Conservation (phyloP, 2,888 invertebrate species). For the Morpho deidamia region DNA sequence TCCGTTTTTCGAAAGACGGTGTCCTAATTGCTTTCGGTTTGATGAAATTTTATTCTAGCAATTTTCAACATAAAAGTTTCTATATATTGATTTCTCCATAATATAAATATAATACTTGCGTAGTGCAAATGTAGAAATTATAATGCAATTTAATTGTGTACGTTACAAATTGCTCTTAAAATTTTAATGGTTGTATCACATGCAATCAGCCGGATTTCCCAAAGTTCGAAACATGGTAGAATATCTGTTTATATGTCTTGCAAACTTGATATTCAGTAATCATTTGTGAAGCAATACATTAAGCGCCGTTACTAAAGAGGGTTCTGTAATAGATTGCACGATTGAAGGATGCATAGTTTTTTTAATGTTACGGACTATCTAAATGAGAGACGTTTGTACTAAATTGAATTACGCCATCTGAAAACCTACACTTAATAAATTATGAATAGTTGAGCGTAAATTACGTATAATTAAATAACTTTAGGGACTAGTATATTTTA, state of each 20-base stretch:
- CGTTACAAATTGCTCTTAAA: conserved; percentile 1
- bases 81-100: no score
- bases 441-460: no score
- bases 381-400: no score
- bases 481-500: no score
- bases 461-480: no score
- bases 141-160: neutral
- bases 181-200: conserved; percentile 1
- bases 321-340: conserved; percentile 12
- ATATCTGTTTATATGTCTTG: conserved; percentile 2
- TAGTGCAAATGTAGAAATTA: conserved; percentile 1
- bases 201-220: conserved; percentile 8
- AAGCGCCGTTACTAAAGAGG: conserved; percentile 4
- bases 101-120: no score
- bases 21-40: no score
- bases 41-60: no score
- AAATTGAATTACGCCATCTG: no score
- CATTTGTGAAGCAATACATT: conserved; percentile 2
- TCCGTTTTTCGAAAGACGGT: no score
- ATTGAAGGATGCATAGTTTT: neutral
- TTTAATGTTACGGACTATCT: neutral
- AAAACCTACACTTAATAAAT: no score
- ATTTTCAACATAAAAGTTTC: no score
- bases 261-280: conserved; percentile 10
- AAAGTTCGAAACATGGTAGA: neutral